A percentile compares a stretch with the other conserved stretches of the same genome.
Conservation (phyloP, 2,113 vertebrate species). For the Smithornis capensis region DNA sequence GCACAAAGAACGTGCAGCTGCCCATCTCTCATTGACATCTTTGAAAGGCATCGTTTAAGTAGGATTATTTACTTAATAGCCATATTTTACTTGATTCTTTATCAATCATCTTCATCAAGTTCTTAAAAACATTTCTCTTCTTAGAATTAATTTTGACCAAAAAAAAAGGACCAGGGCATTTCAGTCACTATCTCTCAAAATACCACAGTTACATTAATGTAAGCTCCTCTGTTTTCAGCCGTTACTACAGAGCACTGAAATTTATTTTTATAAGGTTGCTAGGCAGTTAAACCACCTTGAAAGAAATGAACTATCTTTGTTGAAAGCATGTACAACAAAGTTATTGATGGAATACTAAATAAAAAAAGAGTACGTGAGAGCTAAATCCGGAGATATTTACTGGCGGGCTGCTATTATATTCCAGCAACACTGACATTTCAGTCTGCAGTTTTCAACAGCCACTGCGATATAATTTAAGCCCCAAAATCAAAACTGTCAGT, state of each 20-base stretch:
- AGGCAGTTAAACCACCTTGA: conserved; percentile 47
- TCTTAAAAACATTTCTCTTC: not conserved
- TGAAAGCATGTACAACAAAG: conserved; percentile 34
- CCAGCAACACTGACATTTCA: conserved; percentile 23
- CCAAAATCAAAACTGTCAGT: conserved; percentile 39
- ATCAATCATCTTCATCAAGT: not conserved
- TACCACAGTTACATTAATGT: not conserved
- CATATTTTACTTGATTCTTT: not conserved
- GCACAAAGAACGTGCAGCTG: not conserved
- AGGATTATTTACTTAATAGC: not conserved
- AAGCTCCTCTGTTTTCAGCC: not conserved
- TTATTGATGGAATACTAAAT: conserved; percentile 51
- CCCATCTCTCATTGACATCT: not conserved
- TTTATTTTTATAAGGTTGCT: conserved; percentile 54
- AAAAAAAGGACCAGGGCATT: not conserved
- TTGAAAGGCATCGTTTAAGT: not conserved
- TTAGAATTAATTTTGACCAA: not conserved
- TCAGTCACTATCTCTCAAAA: not conserved
- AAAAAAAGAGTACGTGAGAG: not conserved
- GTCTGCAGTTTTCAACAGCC: conserved; percentile 15
- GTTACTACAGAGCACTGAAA: not conserved
- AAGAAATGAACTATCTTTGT: conserved; percentile 18
- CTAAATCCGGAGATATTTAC: conserved; percentile 23
- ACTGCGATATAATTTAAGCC: not conserved
- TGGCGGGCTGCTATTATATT: not conserved